These are phyloP conservation scores for Acrocephalus arundinaceus DNA, from an alignment of 2,113 vertebrate species.

Conservation along the genomic window DNA sequence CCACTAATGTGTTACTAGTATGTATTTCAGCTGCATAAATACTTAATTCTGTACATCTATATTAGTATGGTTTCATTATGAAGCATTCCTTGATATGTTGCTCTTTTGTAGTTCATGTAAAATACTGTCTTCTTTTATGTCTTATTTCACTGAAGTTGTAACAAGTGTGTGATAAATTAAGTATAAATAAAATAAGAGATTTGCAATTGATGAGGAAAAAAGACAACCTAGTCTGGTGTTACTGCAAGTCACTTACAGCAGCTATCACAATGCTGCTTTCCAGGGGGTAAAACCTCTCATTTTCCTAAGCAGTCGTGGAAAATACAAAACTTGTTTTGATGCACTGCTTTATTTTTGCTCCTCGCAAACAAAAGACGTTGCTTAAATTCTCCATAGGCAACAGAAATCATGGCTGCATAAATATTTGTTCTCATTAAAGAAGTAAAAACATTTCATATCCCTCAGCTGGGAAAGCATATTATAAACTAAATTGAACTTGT, in stretches of 20 bases:
- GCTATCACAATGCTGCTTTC: neutral
- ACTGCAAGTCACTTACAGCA: neutral
- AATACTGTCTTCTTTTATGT: neutral
- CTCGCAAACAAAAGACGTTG: neutral
- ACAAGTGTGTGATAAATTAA: neutral
- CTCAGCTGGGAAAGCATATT: neutral
- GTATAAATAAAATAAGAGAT: neutral
- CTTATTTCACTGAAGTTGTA: neutral
- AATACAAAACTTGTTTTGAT: neutral
- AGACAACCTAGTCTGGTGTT: neutral
- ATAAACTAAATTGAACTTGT: neutral
- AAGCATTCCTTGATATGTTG: neutral
- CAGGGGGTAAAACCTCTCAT: neutral
- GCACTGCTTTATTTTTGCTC: neutral
- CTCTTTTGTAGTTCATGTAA: neutral
- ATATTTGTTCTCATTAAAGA: neutral
- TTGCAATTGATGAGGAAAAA: neutral
- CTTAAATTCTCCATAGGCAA: neutral
- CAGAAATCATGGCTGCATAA: neutral
- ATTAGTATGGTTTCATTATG: neutral
- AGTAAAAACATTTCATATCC: neutral
- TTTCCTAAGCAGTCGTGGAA: neutral
- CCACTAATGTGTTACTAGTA: neutral
- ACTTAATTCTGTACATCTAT: neutral
- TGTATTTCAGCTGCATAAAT: neutral